Conservation (phyloP, 2,888 invertebrate species). For the Andrena chrysosceles region DNA sequence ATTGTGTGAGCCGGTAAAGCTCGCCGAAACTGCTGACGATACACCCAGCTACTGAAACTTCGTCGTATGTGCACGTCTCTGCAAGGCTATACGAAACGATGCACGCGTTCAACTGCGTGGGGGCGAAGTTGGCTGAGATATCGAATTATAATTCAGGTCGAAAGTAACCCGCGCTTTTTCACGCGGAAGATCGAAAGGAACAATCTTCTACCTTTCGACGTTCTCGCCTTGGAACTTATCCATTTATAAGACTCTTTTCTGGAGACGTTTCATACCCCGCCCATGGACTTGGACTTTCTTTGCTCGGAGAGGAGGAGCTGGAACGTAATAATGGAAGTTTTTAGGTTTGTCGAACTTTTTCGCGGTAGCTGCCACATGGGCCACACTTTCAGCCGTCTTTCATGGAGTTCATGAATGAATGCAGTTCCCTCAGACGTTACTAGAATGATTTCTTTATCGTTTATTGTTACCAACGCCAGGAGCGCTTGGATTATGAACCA, state of each 20-base stretch:
- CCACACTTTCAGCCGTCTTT: background rate
- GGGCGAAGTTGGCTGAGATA: background rate
- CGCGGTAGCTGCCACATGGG: background rate
- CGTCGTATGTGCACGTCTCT: background rate
- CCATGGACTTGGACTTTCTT: background rate
- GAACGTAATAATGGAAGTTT: conserved; percentile 23
- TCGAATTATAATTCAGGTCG: conserved; percentile 39
- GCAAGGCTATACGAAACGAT: background rate
- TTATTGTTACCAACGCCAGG: background rate
- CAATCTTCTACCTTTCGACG: background rate
- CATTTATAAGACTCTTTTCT: conserved; percentile 22
- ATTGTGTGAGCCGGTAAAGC: background rate
- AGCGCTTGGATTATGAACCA: background rate
- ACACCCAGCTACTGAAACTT: background rate
- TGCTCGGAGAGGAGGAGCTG: background rate
- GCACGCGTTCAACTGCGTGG: background rate
- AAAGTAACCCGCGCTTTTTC: conserved; percentile 21
- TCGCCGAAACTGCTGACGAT: background rate
- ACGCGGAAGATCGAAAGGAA: conserved; percentile 15
- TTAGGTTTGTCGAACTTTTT: conserved; percentile 2
- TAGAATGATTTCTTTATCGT: background rate
- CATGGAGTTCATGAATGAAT: background rate
- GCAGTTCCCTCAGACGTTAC: background rate
- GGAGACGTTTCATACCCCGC: conserved; percentile 1
- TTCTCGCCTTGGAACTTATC: conserved; percentile 27